Base-by-base conservation (phyloP, 2,113 vertebrate genomes). In the Aegotheles bennettii region DNA sequence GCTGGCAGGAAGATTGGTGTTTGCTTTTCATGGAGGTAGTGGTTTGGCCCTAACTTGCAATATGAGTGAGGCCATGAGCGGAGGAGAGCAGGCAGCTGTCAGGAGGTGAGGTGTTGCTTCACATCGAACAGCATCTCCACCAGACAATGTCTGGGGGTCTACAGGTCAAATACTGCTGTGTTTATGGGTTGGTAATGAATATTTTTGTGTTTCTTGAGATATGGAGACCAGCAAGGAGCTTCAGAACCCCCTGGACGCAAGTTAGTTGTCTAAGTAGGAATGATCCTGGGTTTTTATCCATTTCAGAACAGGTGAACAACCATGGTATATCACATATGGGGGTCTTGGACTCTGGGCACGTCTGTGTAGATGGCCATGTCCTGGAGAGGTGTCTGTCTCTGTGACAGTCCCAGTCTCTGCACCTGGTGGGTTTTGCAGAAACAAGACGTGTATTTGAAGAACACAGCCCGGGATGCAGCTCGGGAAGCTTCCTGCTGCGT, bases 301-400 rank as follows among this genome's bases (percentile, higher is more conserved):
- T 63, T 87, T 78, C 43, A 42, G 42, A 67, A 11, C 13, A 28
- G 29, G 13, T 23, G 13, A 24, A 3, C 26, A 18, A 57, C 42
- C 51, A 23, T 6, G 6, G 12, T 16, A 1, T n/a, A 10, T 65
- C 38, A 9, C 15, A 14, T 2, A 6, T 2, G 16, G 47, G 74
- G 47, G 20, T 50, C 71, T 84, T 2, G 2, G 50, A 14, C 26
- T 79, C 0, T 0, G 51, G 33, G 25, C 14, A 18, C 0, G 3
- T 20, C 29, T 36, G 4, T 48, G 36, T 56, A 25, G 31, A 11
- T 60, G 64, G 28, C 64, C 16, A 0, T 28, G 40, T 40, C 63
- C 51, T 51, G 50, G n/a, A 65, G 57, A 65, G 15, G 4, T 60
- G 7, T 36, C 13, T 64, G 19, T 68, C 25, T 54, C 42, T 28